These are phyloP conservation scores for Xanthorhoe designata DNA, from an alignment of 2,888 invertebrate species.

Conservation along the genomic window DNA sequence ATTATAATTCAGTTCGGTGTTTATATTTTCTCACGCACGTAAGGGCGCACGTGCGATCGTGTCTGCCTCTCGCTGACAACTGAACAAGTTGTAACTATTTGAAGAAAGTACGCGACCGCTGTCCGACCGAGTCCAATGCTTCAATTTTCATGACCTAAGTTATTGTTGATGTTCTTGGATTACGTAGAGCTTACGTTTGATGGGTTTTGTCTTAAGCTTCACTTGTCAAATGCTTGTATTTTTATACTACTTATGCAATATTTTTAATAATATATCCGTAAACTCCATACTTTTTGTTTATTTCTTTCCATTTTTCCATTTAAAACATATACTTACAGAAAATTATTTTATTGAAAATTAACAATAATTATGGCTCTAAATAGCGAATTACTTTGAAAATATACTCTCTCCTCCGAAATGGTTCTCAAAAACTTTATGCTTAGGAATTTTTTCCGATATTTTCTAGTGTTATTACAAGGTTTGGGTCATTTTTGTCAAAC, in stretches of 20 bases:
- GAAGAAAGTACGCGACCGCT: slow-evolving; percentile 53
- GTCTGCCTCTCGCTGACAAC: slow-evolving; percentile 61
- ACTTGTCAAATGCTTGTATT: no score
- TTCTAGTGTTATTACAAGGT: background rate
- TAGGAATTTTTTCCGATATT: background rate
- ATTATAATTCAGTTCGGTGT: slow-evolving; percentile 28
- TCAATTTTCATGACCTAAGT: slow-evolving; percentile 64
- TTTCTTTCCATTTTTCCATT: background rate
- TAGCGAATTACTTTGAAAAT: background rate
- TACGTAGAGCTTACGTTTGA: no score
- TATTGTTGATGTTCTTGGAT: background rate
- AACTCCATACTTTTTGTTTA: no score
- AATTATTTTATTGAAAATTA: background rate
- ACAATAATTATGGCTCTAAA: background rate
- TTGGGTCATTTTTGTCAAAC: background rate
- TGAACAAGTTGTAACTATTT: slow-evolving; percentile 54
- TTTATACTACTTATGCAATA: no score
- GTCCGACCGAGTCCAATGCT: slow-evolving; percentile 60
- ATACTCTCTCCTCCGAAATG: background rate
- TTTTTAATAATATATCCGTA: no score
- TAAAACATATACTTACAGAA: background rate
- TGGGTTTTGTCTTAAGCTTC: no score
- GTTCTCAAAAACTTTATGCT: background rate
- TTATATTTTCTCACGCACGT: slow-evolving; percentile 10
- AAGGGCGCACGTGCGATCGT: slow-evolving; percentile 53